Percentiles rank a stretch among this genome's conserved stretches.
These are phyloP conservation scores for Sinosuthora webbiana DNA, from an alignment of 2,113 vertebrate genomes.

Conservation along the genomic window DNA sequence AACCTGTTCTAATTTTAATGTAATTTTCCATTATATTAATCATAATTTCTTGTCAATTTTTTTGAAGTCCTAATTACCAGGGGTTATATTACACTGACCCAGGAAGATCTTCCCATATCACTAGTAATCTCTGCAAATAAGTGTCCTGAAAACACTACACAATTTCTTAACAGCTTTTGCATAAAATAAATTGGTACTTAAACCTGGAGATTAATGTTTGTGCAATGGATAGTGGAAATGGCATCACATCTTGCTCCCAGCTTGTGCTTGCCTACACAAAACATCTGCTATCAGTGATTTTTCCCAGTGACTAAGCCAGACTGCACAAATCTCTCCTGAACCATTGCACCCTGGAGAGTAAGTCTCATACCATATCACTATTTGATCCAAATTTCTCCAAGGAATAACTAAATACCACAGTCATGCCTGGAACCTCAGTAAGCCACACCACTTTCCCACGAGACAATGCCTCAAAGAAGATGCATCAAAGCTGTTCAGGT, in stretches of 20 bases:
- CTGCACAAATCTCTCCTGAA: not conserved
- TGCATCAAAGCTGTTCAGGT: not conserved
- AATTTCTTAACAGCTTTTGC: not conserved
- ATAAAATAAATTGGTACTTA: not conserved
- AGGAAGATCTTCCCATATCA: not conserved
- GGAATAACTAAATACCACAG: not conserved
- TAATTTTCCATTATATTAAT: conserved; percentile 3
- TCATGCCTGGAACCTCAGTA: not conserved
- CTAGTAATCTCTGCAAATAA: not conserved
- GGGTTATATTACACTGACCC: fast-evolving
- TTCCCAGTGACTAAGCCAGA: not conserved
- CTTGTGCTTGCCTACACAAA: not conserved
- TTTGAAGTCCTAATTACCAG: not conserved
- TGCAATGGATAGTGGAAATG: not conserved
- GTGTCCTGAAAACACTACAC: not conserved
- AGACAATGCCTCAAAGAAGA: not conserved
- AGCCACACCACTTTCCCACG: not conserved
- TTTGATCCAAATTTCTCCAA: not conserved
- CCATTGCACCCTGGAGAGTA: not conserved
- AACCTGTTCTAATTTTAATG: conserved; percentile 1
- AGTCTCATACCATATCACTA: fast-evolving
- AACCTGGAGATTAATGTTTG: not conserved
- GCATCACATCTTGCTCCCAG: not conserved
- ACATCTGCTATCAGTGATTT: not conserved
- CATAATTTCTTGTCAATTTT: not conserved